Evolutionary conservation across 2,888 invertebrate genomes (phyloP), one percentile per base, ranked within the genome.

Genomic region (Cephus pygmeus): DNA sequence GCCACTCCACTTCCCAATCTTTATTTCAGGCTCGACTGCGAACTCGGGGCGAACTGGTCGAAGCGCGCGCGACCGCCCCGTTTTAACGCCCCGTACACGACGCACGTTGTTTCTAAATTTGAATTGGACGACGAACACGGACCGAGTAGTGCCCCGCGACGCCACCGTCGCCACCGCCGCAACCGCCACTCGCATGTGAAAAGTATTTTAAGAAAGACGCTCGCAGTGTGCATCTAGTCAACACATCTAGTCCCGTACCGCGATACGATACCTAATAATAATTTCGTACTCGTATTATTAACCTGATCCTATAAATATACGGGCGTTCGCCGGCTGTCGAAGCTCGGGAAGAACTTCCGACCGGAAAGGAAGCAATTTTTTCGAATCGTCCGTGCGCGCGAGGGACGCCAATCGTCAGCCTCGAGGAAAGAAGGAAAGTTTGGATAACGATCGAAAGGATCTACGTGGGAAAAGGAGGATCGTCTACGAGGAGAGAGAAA

Each of bases 11-110:
- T 85, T 85, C 85, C 34, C 34, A 85, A 87, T 87, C 87, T 86
- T 87, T 87, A 87, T 87, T 86, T 85, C 87, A 83, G 85, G 85
- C 85, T 85, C 84, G 86, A 86, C 83, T 83, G 86, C 87, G 86
- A 83, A 82, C 80, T 82, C 84, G 79, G 81, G 84, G 80, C 80
- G 81, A 83, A 85, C 86, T 85, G 85, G 85, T 85, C 85, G 86
- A 84, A 85, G 85, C 83, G 83, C 85, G 86, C 83, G 83, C 83
- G 82, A 76, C 81, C 80, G 84, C 82, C 83, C 84, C 85, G 85
- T 83, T 86, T 87, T 86, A 77, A 76, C 79, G 76, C 69, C 34
- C 71, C 76, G 78, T 79, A 73, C 73, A 73, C 73, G 78, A 80
- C 81, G 81, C 79, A 80, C 82, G 83, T 79, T 80, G 83, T 78